Evolutionary conservation across 1,140 invertebrate genomes (phyloP).

Genomic region (Limonius californicus): DNA sequence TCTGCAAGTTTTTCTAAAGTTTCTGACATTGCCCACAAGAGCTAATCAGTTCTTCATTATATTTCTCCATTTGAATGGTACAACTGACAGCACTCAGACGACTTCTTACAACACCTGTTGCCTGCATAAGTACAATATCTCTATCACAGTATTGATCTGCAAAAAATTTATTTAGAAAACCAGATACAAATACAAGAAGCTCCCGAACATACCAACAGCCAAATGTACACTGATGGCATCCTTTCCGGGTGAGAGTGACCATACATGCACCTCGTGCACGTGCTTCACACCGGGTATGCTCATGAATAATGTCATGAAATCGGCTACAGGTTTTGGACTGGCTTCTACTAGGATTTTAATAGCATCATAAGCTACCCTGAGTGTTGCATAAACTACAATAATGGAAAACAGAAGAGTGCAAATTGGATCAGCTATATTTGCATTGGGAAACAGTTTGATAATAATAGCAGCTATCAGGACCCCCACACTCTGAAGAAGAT

Average conservation of each 20-base stretch:
- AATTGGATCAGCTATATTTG: slow-evolving; percentile 79
- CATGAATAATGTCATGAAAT: slow-evolving; percentile 53
- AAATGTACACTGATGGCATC: slow-evolving; percentile 69
- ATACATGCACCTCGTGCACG: slow-evolving; percentile 76
- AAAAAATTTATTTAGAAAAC: too few species aligned
- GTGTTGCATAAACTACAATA: slow-evolving; percentile 77
- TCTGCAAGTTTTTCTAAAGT: neutral
- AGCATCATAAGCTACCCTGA: slow-evolving; percentile 71
- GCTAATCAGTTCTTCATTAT: slow-evolving; percentile 35
- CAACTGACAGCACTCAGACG: slow-evolving; percentile 57
- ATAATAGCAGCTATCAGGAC: slow-evolving; percentile 42
- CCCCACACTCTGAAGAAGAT: slow-evolving; percentile 72
- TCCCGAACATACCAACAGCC: slow-evolving; percentile 60
- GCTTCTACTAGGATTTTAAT: slow-evolving; percentile 76
- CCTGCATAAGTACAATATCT: slow-evolving; percentile 52
- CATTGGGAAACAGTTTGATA: slow-evolving; percentile 59
- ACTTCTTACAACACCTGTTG: slow-evolving; percentile 51
- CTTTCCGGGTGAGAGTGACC: slow-evolving; percentile 74
- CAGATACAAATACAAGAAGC: neutral
- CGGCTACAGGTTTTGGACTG: slow-evolving; percentile 60
- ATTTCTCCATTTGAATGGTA: slow-evolving; percentile 61
- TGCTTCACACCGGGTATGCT: slow-evolving; percentile 64
- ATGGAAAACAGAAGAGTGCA: slow-evolving; percentile 87
- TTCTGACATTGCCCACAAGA: slow-evolving; percentile 37
- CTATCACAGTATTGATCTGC: slow-evolving; percentile 51